These are phyloP conservation scores for Orthosia cruda DNA, from an alignment of 2,888 invertebrate species.

Conservation along the genomic window DNA sequence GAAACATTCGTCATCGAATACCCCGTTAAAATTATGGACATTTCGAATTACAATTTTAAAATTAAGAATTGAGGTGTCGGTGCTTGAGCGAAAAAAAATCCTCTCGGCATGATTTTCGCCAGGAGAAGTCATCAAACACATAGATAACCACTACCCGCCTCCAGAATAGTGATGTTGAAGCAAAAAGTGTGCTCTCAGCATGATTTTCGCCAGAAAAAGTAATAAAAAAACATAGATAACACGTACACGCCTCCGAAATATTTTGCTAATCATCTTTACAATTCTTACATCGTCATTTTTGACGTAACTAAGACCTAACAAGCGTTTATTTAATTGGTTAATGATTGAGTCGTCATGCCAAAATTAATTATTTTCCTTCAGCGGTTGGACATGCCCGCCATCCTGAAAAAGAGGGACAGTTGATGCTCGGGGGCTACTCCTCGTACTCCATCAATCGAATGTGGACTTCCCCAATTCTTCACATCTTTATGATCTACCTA, in stretches of 20 bases:
- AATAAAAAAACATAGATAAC: background rate
- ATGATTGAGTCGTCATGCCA: background rate
- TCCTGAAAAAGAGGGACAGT: background rate
- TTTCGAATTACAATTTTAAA: background rate
- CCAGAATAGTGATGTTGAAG: background rate
- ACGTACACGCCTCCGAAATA: background rate
- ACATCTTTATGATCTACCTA: background rate
- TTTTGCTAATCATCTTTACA: background rate
- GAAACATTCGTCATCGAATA: background rate
- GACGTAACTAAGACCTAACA: background rate
- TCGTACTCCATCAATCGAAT: no score
- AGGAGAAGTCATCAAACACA: background rate
- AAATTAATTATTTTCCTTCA: background rate
- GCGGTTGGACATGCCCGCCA: background rate
- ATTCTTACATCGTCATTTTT: conserved; percentile 6
- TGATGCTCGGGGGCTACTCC: background rate
- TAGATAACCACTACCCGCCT: background rate
- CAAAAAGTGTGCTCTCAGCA: background rate
- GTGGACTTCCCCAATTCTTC: background rate
- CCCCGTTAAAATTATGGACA: background rate
- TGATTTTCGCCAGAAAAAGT: background rate
- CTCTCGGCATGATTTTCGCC: background rate
- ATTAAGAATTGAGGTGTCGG: background rate
- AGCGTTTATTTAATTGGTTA: background rate
- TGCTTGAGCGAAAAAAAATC: background rate